Conservation (phyloP, 2,888 invertebrate genomes). For the Papilio gigon region DNA sequence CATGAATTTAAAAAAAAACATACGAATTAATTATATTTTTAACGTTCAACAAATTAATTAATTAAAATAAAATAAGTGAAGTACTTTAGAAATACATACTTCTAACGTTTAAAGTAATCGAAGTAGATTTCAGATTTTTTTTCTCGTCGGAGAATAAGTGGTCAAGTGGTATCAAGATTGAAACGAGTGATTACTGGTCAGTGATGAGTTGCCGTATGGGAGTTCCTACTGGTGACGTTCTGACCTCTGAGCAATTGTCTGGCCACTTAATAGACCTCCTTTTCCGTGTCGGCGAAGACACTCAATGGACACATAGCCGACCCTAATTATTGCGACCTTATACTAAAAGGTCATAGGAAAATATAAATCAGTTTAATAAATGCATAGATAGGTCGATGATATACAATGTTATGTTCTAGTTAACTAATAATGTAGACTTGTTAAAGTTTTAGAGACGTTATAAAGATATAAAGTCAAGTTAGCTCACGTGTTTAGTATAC, state of each 20-base stretch:
- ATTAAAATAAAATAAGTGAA: too few species aligned
- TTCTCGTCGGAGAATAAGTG: neutral
- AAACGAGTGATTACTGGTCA: constrained; percentile 25
- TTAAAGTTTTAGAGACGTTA: too few species aligned
- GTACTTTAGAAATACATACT: too few species aligned
- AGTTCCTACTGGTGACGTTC: constrained; percentile 25
- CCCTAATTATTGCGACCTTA: constrained; percentile 27
- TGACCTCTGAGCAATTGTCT: constrained; percentile 34
- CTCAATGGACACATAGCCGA: neutral
- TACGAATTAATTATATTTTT: too few species aligned
- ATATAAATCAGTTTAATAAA: neutral
- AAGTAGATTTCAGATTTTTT: too few species aligned
- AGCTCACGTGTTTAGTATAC: too few species aligned
- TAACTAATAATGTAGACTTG: too few species aligned
- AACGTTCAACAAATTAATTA: too few species aligned
- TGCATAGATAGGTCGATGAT: neutral
- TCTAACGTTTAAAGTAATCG: too few species aligned
- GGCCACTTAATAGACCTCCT: constrained; percentile 33
- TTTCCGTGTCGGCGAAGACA: constrained; percentile 19
- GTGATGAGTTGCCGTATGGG: neutral
- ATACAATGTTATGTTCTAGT: neutral
- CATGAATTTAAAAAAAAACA: neutral
- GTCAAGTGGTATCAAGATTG: constrained; percentile 5
- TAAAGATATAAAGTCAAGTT: too few species aligned
- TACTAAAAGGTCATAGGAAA: constrained; percentile 4